Evolutionary conservation across 2,888 invertebrate genomes (phyloP), one percentile per base, ranked within the genome.

Genomic region (Muscina levida): DNA sequence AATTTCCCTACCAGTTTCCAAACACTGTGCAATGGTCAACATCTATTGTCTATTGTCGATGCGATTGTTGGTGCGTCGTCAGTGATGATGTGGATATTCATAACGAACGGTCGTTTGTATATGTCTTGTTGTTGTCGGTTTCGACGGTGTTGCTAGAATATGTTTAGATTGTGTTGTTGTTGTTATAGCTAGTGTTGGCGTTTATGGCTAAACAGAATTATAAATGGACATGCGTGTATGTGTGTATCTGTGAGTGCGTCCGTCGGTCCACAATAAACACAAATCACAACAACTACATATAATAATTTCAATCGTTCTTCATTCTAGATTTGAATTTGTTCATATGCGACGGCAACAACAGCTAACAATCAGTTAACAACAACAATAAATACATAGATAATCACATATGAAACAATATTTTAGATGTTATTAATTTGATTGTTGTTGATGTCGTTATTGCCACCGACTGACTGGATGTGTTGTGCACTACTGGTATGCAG

Each of bases 31-130:
- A 39, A 53, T 39, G 53, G n/a, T n/a, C 39, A 53, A 42, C 22
- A 13, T 4, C 17, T 31, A 31, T 24, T 46, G 26, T 31, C 1
- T 31, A 13, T 11, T 53, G 65, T 26, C 51, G 26, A 22, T 53
- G 0, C n/a, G 13, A 11, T 24, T 15, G 59, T 11, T 13, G 65
- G 39, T 65, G n/a, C n/a, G 72, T 17, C 56, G 66, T 39, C 44
- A 56, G 66, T 73, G 56, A 73, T 73, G 65, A 73, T 73, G 66
- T 66, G 65, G 65, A 73, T 73, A 73, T 66, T 73, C 44, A 39
- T 66, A 73, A 66, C 46, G 56, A 73, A 73, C 19, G 44, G 13
- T 56, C 65, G 42, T 56, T 73, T 73, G 26, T 53, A n/a, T 56
- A 31, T 66, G n/a, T 19, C 8, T 13, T 26, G 62, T 62, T 37